Conservation (phyloP, 2,888 invertebrate genomes). For the Luperina testacea region DNA sequence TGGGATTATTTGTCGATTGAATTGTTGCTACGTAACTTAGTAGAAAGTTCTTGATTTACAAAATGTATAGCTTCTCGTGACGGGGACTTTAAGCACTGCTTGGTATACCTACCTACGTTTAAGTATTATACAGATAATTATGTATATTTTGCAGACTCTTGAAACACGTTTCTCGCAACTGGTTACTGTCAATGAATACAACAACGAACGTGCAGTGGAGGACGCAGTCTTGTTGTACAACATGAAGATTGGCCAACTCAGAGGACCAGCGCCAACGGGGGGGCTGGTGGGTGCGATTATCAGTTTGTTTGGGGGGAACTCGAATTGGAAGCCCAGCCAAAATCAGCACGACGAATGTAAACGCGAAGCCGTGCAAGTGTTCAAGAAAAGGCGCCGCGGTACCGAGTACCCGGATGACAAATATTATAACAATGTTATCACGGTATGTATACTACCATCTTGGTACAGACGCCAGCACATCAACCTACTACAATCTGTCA, state of each 20-base stretch:
- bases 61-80: too few relatives aligned
- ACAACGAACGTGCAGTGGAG: constrained; percentile 58
- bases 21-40: too few relatives aligned
- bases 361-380: constrained; percentile 27
- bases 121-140: not conserved
- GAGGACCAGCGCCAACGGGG: constrained; percentile 34
- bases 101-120: not conserved
- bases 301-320: fast-evolving
- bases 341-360: constrained; percentile 23
- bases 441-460: constrained; percentile 10
- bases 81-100: not conserved
- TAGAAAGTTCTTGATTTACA: too few relatives aligned
- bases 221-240: constrained; percentile 52
- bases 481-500: too few relatives aligned
- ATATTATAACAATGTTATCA: constrained; percentile 24
- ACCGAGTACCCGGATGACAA: constrained; percentile 34
- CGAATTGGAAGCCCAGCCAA: constrained; percentile 32
- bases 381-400: constrained; percentile 39
- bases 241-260: constrained; percentile 50
- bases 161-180: constrained; percentile 49
- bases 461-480: too few relatives aligned
- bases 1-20: too few relatives aligned
- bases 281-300: fast-evolving
- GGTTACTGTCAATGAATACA: constrained; percentile 51
- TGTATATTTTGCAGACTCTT: constrained; percentile 40